These are phyloP conservation scores for Limnephilus auricula DNA, from an alignment of 2,888 invertebrate species.

Conservation along the genomic window DNA sequence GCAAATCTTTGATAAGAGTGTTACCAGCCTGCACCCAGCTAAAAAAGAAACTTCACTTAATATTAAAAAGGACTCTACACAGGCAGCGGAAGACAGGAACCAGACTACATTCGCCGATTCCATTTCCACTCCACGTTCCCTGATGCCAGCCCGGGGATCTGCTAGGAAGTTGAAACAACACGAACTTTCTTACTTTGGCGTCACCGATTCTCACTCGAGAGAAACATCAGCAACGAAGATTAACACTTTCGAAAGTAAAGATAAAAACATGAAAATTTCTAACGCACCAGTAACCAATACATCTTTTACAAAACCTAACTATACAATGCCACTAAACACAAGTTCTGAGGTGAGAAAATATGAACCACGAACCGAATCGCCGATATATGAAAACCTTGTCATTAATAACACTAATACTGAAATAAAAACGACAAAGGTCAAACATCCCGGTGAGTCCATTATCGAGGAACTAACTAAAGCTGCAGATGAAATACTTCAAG, in stretches of 20 bases:
- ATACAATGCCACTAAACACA: conserved; percentile 36
- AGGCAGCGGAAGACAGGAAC: conserved; percentile 20
- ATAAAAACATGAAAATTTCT: conserved; percentile 18
- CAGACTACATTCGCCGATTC: conserved; percentile 59
- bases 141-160: conserved; percentile 64
- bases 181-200: conserved; percentile 80
- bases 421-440: conserved; percentile 48
- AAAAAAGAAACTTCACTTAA: conserved; percentile 15
- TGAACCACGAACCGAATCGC: conserved; percentile 15
- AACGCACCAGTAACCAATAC: conserved; percentile 8
- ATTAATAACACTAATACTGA: conserved; percentile 34
- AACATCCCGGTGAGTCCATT: conserved; percentile 68
- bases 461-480: conserved; percentile 75
- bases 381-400: conserved; percentile 61
- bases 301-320: conserved; percentile 11
- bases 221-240: conserved; percentile 15
- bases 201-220: conserved; percentile 64
- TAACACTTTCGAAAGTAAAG: conserved; percentile 13
- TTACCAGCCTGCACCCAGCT: not conserved
- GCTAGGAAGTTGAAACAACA: conserved; percentile 78
- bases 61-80: conserved; percentile 16
- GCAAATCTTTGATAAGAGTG: conserved; percentile 45
- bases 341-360: not conserved
- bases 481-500: conserved; percentile 75
- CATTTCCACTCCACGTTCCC: conserved; percentile 61